Evolutionary conservation across 92 coral and sea anemone genomes (phyloP).

Genomic region (Blastomussa wellsi): DNA sequence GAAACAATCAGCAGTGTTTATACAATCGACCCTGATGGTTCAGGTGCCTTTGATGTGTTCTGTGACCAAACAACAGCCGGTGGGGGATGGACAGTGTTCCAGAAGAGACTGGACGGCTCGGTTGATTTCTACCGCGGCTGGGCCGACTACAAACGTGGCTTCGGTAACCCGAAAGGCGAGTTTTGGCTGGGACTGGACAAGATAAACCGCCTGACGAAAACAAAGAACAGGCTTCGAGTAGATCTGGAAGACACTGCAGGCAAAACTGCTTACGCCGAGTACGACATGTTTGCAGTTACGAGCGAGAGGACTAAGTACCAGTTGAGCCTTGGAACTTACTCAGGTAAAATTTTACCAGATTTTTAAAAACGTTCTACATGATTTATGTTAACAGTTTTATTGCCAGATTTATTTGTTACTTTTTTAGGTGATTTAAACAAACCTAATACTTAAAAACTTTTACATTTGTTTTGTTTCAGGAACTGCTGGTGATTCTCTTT

Average conservation of each 20-base stretch:
- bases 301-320: slow-evolving; percentile 43
- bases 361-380: too few species aligned
- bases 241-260: slow-evolving; percentile 48
- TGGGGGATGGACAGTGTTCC: slow-evolving; percentile 92
- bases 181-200: slow-evolving; percentile 54
- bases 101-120: slow-evolving; percentile 71
- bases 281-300: slow-evolving; percentile 50
- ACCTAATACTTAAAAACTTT: background rate
- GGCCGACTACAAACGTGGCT: slow-evolving; percentile 60
- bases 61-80: slow-evolving; percentile 81
- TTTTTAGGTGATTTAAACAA: too few species aligned
- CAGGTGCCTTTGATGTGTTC: slow-evolving; percentile 62
- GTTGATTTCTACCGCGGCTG: slow-evolving; percentile 69
- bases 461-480: background rate
- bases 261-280: slow-evolving; percentile 51
- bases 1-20: slow-evolving; percentile 28
- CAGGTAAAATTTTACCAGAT: slow-evolving; percentile 23
- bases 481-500: slow-evolving; percentile 15
- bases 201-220: slow-evolving; percentile 23
- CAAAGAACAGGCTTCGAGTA: slow-evolving; percentile 47
- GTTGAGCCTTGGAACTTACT: slow-evolving; percentile 43
- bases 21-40: slow-evolving; percentile 72
- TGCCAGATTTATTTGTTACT: too few species aligned
- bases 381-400: too few species aligned
- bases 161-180: slow-evolving; percentile 42